Base-by-base conservation (phyloP, 2,888 invertebrate species). In the Xestia ashworthii region DNA sequence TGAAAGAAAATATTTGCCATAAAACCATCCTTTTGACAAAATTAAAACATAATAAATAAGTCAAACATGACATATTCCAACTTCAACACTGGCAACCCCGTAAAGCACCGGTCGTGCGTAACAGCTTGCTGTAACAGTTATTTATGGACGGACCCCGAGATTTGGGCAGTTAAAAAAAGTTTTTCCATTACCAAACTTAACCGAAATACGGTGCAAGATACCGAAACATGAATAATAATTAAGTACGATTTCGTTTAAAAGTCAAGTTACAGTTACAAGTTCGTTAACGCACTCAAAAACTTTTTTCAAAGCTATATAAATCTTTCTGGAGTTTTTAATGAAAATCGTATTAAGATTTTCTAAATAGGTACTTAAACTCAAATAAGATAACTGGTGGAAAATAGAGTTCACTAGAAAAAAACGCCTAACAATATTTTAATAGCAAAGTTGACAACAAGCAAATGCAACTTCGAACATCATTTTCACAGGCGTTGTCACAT, bases 101-200 rank as follows among this genome's bases (percentile, higher is more conserved):
- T 90, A 92, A 90, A 90, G 89, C 89, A 91, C 91, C 91, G 92
- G 87, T 90, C 96, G 96, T 96, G 96, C 96, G 96, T 94, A 96
- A 95, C 96, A 96, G 95, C 95, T 95, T 95, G 95, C 93, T 89
- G 91, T 93, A 93, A 94, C 95, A 95, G 95, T 94, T 96, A 96
- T 96, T 96, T 96, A 96, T 95, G 93, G 91, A 91, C 89, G 92
- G 91, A 91, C 92, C 91, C 92, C 92, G 91, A 94, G 95, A 95
- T 95, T 95, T 94, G 85, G 89, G 93, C 93, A 93, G 94, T 94
- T 94, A 93, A 93, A 95, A 93, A 95, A 96, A 96, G 92, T 96
- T 96, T 96, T 95, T 95, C 95, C 95, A 96, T 96, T 96, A 94
- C 92, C 87, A 91, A 96, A 95, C 93, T 94, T 92, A 90, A 90